Base-by-base conservation (phyloP, 2,113 vertebrate genomes). In the Nothoprocta perdicaria region DNA sequence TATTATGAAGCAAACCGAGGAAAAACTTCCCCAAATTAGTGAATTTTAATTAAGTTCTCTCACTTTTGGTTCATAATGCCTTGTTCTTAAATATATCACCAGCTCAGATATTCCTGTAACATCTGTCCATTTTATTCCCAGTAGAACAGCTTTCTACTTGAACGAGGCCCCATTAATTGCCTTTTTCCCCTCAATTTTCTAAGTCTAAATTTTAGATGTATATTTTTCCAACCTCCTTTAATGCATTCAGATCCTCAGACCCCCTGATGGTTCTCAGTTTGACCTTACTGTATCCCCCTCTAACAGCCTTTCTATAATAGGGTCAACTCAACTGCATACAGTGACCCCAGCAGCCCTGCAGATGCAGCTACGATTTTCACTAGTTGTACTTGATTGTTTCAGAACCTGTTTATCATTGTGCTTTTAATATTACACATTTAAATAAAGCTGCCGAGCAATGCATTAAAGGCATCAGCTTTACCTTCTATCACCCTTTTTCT, bases 401-500 rank as follows among this genome's bases (percentile, higher is more conserved):
- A 83, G 48, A 73, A 63, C 18, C 81, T 85, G 41, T 84, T 89
- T 93, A 94, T 88, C 66, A 83, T 29, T 58, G 24, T 46, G 43
- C 69, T 81, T 89, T 87, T 71, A 87, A 83, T 68, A 72, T 19
- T 78, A 55, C 80, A 48, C 48, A 22, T 48, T 22, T 48, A 22
- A 83, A 66, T 48, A 22, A 83, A 66, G 75, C 19, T 78, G 62
- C 80, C 8, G 9, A 80, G n/a, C 40, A 80, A 14, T 43, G 43
- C 52, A 65, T 73, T 80, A 87, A 58, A 83, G 46, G 40, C 57
- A 86, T 24, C 63, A 86, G 55, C 43, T 88, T 87, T 35, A 65
- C 22, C 63, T 12, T 84, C 86, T 43, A 76, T 29, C 89, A 82
- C 12, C 14, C 1, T 60, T 66, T 85, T 50, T 26, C 60, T 71